Evolutionary conservation across 2,113 vertebrate genomes (phyloP).

Genomic region (Microtus richardsoni): DNA sequence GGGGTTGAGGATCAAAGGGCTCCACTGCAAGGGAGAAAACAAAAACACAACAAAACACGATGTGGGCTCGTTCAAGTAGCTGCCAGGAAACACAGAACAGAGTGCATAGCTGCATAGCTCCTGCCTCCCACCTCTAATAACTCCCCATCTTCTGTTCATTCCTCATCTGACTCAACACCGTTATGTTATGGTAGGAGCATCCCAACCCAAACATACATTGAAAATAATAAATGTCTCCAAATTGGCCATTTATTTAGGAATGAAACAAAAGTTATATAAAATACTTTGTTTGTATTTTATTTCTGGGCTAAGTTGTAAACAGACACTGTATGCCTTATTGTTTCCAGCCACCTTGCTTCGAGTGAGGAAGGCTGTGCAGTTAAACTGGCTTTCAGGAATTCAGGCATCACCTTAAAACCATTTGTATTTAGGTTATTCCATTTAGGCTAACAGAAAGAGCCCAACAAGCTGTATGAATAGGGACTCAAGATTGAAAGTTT

Average conservation of each 20-base stretch:
- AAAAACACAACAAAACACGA: constrained; percentile 72
- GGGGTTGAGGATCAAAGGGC: constrained; percentile 99
- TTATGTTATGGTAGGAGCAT: no score
- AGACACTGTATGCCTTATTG: not conserved
- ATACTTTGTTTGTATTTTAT: not conserved
- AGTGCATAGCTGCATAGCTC: not conserved
- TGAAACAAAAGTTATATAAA: not conserved
- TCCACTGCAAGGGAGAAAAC: constrained; percentile 95
- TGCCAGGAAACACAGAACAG: constrained; percentile 39
- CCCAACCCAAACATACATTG: not conserved
- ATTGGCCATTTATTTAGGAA: not conserved
- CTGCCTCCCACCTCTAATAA: not conserved
- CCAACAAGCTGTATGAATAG: not conserved
- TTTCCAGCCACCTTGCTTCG: not conserved
- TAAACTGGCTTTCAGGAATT: not conserved
- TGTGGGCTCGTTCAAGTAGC: constrained; percentile 71
- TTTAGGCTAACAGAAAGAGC: not conserved
- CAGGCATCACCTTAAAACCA: not conserved
- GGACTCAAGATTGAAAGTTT: not conserved
- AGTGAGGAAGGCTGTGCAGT: not conserved
- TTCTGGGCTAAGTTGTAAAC: not conserved
- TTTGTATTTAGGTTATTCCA: not conserved
- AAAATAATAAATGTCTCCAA: not conserved
- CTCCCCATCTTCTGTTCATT: not conserved
- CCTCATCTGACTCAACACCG: not conserved